A percentile compares a stretch with the other conserved stretches of the same genome.
These are phyloP conservation scores for Oncorhynchus clarkii DNA, from an alignment of 2,113 vertebrate genomes.

Conservation along the genomic window DNA sequence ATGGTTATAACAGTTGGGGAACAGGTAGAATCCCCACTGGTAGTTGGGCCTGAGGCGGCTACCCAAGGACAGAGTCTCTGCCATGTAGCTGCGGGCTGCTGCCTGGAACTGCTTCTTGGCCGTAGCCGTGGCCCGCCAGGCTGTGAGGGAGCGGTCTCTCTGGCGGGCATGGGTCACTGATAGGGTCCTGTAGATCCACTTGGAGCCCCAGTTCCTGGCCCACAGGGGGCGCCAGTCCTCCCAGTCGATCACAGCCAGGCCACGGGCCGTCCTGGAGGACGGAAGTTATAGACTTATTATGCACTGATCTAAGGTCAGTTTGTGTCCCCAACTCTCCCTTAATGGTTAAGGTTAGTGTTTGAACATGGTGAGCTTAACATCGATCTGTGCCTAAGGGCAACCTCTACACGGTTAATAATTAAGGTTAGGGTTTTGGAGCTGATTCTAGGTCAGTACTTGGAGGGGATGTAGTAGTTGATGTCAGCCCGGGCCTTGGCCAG, in stretches of 20 bases:
- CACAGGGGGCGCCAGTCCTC: slow-evolving; percentile 84
- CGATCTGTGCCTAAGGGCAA: no score
- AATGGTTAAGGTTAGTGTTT: no score
- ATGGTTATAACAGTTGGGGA: slow-evolving; percentile 83
- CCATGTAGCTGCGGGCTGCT: slow-evolving; percentile 73
- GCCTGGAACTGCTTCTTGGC: slow-evolving; percentile 73
- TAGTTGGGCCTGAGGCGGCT: slow-evolving; percentile 69
- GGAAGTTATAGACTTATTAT: slow-evolving; percentile 7
- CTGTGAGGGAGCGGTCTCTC: slow-evolving; percentile 49
- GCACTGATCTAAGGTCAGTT: background rate
- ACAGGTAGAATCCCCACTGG: slow-evolving; percentile 85
- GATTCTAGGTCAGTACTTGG: slow-evolving; percentile 20
- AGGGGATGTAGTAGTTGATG: slow-evolving; percentile 74
- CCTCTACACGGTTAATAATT: background rate
- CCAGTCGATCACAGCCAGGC: slow-evolving; percentile 84
- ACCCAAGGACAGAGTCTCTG: slow-evolving; percentile 71
- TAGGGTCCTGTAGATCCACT: slow-evolving; percentile 70
- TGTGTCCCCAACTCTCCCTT: no score
- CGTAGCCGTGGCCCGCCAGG: slow-evolving; percentile 19
- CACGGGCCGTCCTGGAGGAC: slow-evolving; percentile 58
- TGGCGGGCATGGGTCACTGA: slow-evolving; percentile 49
- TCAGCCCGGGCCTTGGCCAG: slow-evolving; percentile 72
- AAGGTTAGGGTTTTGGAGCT: background rate
- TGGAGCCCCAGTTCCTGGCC: slow-evolving; percentile 81
- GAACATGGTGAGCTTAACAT: no score